phyloP scores from a whole-genome alignment of 2,113 vertebrate species.

The Mormyrus iriodes region DNA sequence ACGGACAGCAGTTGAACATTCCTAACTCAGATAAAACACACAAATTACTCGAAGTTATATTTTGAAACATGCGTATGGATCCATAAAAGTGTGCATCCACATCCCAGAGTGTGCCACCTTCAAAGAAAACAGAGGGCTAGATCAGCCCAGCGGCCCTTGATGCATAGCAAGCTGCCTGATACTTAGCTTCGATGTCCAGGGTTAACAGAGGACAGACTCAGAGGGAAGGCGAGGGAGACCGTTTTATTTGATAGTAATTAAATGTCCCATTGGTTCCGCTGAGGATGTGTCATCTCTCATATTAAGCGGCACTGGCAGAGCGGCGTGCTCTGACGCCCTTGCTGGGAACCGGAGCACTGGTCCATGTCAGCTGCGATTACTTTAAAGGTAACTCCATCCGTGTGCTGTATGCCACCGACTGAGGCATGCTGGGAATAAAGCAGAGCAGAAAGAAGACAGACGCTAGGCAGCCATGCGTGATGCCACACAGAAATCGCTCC shows the following conservation, averaged over 20 bases:
- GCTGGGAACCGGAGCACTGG: background rate
- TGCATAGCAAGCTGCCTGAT: background rate
- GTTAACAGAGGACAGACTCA: background rate
- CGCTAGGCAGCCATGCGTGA: background rate
- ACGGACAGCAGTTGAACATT: background rate
- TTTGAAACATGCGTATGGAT: background rate
- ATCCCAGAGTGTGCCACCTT: background rate
- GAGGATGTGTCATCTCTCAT: background rate
- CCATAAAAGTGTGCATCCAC: background rate
- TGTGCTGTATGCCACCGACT: background rate
- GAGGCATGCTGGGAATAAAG: background rate
- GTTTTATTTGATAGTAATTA: slow-evolving; percentile 13
- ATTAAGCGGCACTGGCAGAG: background rate
- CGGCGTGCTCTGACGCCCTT: background rate
- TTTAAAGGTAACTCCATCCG: background rate
- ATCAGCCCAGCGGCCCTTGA: background rate
- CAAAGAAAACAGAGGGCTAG: background rate
- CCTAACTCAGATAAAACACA: background rate
- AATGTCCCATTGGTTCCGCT: slow-evolving; percentile 7
- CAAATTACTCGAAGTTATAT: background rate
- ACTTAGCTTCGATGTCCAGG: background rate
- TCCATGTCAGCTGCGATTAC: background rate
- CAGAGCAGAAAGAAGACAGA: background rate
- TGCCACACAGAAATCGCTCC: background rate
- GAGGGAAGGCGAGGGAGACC: background rate